A percentile compares a stretch with the other conserved stretches of the same genome.
phyloP scores from a whole-genome alignment of 2,797 vertebrate species.

The Rachycentron canadum region DNA sequence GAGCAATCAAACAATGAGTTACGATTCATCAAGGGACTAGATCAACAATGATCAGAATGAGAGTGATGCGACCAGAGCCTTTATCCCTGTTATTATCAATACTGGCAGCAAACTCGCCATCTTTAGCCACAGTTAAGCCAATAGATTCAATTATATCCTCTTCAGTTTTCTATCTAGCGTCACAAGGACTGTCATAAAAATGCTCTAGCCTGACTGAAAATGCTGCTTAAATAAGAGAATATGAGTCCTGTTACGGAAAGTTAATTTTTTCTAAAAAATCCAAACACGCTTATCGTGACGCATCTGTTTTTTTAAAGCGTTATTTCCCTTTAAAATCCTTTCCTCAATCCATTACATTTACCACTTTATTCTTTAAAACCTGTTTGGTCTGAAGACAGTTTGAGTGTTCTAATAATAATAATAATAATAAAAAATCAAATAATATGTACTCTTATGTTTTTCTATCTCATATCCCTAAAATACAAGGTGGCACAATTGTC shows the following conservation, averaged over 20 bases:
- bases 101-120: slow-evolving; percentile 41
- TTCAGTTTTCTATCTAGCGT: slow-evolving; percentile 34
- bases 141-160: slow-evolving; percentile 54
- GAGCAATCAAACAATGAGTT: slow-evolving; percentile 69
- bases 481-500: neutral
- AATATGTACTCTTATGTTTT: neutral
- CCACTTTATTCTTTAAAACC: neutral
- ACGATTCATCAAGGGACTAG: slow-evolving; percentile 66
- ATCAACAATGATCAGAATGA: slow-evolving; percentile 62
- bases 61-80: slow-evolving; percentile 38
- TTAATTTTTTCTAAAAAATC: slow-evolving; percentile 5
- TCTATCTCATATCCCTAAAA: neutral
- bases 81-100: slow-evolving; percentile 45
- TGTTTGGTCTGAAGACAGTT: neutral
- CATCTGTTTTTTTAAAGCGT: neutral
- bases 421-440: too few species aligned
- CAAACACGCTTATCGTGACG: neutral
- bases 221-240: slow-evolving; percentile 10
- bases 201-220: slow-evolving; percentile 20
- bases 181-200: slow-evolving; percentile 13
- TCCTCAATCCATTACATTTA: neutral
- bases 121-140: slow-evolving; percentile 38
- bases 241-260: neutral
- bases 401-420: too few species aligned
- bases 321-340: neutral